Evolutionary conservation across 2,797 vertebrate species (phyloP).

Genomic region (Manis crassicaudata): DNA sequence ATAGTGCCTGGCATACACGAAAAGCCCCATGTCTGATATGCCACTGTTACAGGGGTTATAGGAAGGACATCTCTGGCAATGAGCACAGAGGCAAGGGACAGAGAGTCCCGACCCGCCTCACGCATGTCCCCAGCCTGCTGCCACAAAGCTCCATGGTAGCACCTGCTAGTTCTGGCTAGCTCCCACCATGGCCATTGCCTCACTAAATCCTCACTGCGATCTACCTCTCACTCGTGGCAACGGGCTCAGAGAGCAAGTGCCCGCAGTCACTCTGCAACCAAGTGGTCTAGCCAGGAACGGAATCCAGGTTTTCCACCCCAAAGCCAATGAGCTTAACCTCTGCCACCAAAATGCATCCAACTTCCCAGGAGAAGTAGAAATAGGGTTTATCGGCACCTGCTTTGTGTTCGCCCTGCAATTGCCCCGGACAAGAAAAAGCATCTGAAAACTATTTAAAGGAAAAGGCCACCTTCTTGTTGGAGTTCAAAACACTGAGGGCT

Average conservation of each 20-base stretch:
- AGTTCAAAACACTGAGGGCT: not conserved
- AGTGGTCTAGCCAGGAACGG: not conserved
- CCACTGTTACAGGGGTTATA: too few species aligned
- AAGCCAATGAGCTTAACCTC: not conserved
- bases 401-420: not conserved
- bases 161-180: not conserved
- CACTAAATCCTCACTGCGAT: not conserved
- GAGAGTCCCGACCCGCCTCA: not conserved
- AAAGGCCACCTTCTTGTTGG: not conserved
- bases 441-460: not conserved
- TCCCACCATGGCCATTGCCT: rapidly evolving
- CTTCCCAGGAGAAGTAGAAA: not conserved
- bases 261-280: not conserved
- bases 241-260: not conserved
- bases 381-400: not conserved
- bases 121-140: rapidly evolving
- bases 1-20: not conserved
- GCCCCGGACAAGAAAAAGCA: not conserved
- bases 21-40: not conserved
- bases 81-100: not conserved
- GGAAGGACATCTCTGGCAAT: rapidly evolving
- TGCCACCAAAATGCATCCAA: not conserved
- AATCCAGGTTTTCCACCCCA: not conserved
- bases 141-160: not conserved
- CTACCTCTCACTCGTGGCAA: not conserved